Conservation (phyloP, 2,113 vertebrate species). For the Callipepla californica region DNA sequence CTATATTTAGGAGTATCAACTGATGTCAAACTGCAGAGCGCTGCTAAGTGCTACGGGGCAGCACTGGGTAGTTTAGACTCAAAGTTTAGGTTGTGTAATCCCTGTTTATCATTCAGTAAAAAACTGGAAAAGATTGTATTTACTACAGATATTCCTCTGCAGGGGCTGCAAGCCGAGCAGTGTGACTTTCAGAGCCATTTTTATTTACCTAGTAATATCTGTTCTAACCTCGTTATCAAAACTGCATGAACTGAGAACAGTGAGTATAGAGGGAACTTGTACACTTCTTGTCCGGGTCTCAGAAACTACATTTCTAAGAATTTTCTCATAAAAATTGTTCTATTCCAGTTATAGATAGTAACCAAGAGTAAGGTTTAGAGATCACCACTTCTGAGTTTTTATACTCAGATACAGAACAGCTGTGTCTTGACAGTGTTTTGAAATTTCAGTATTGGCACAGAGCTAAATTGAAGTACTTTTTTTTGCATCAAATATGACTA, state of each 20-base stretch:
- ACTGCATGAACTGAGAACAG: background rate
- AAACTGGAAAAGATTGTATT: background rate
- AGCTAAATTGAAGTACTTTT: background rate
- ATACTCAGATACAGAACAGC: background rate
- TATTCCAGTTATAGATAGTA: background rate
- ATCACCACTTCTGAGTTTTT: background rate
- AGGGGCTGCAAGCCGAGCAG: background rate
- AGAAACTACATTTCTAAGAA: background rate
- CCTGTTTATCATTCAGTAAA: background rate
- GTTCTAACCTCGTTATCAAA: background rate
- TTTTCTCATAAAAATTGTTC: background rate
- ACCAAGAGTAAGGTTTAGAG: background rate
- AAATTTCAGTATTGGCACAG: background rate
- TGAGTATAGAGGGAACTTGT: background rate
- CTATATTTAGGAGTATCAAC: constrained; percentile 68
- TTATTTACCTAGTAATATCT: background rate
- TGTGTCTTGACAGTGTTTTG: background rate
- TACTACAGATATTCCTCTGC: background rate
- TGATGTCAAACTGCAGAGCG: constrained; percentile 50
- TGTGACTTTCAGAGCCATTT: background rate
- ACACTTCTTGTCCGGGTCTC: background rate
- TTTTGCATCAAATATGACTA: background rate
- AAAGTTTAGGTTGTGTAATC: background rate
- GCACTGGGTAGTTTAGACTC: background rate
- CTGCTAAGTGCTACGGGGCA: constrained; percentile 45